These are phyloP conservation scores for Aphelinus certus DNA, from an alignment of 1,140 invertebrate species.

Conservation along the genomic window DNA sequence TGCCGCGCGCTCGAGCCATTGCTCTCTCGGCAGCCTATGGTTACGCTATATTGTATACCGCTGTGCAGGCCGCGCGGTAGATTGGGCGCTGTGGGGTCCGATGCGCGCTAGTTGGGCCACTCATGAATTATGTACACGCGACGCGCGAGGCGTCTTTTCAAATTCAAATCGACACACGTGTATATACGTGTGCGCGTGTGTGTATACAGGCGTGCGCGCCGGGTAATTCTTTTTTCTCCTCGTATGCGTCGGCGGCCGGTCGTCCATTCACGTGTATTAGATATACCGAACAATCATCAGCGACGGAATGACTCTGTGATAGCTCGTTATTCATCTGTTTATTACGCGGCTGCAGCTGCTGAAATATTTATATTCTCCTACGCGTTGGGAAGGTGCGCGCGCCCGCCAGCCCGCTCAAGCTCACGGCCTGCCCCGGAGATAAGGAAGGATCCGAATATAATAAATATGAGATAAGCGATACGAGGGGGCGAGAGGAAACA, in stretches of 20 bases:
- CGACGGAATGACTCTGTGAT: conserved; percentile 15
- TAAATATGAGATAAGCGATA: conserved; percentile 31
- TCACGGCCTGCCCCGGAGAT: neutral
- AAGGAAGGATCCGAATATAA: conserved; percentile 18
- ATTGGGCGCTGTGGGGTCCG: neutral
- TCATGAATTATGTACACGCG: conserved; percentile 28
- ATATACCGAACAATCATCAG: too few species aligned
- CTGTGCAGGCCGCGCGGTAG: too few species aligned
- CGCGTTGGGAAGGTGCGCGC: neutral
- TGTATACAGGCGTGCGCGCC: neutral
- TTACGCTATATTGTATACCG: too few species aligned
- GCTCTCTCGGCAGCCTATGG: too few species aligned
- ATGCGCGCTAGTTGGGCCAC: neutral
- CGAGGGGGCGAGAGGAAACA: conserved; percentile 2
- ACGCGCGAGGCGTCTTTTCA: conserved; percentile 21
- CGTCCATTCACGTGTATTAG: too few species aligned
- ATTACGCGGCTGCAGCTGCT: neutral
- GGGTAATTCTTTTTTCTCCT: conserved; percentile 14
- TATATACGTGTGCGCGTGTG: neutral
- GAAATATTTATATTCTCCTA: neutral
- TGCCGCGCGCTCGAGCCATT: too few species aligned
- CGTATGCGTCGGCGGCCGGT: neutral
- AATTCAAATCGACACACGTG: conserved; percentile 7
- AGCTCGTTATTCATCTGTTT: conserved; percentile 3
- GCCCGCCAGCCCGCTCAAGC: too few species aligned